Conservation (phyloP, 2,888 invertebrate genomes). For the Lordiphosa andalusiaca region DNA sequence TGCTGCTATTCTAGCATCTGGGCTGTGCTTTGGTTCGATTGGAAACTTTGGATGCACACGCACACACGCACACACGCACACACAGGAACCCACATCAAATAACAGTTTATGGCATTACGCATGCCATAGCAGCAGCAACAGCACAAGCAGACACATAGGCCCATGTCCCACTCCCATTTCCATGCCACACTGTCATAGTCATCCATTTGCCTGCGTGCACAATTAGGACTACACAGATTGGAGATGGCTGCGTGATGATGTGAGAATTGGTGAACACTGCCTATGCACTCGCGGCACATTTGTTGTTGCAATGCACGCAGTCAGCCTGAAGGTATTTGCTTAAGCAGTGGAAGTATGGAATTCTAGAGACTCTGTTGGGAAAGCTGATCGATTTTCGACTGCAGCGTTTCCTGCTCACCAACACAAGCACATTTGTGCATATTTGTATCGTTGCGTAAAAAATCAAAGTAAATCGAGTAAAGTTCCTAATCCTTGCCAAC, state of each 20-base stretch:
- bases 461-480: too few species aligned
- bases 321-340: too few species aligned
- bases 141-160: constrained; percentile 15
- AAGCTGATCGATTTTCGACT: too few species aligned
- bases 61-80: constrained; percentile 18
- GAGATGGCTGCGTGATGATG: constrained; percentile 23
- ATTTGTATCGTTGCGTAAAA: too few species aligned
- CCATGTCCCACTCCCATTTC: neutral
- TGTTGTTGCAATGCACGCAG: too few species aligned
- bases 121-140: constrained; percentile 18
- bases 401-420: too few species aligned
- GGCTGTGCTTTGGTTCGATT: constrained; percentile 8
- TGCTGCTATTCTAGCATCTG: constrained; percentile 33
- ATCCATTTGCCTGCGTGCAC: constrained; percentile 1
- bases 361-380: too few species aligned
- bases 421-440: too few species aligned
- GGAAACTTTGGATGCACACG: constrained; percentile 30
- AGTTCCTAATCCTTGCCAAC: too few species aligned
- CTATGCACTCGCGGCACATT: too few species aligned
- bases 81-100: constrained; percentile 62
- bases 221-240: constrained; percentile 1
- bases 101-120: constrained; percentile 64
- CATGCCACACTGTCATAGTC: constrained; percentile 3
- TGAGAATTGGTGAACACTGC: too few species aligned
- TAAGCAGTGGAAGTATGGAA: too few species aligned